Base-by-base conservation (phyloP, 2,888 invertebrate species). In the Drosophila buzzatii region DNA sequence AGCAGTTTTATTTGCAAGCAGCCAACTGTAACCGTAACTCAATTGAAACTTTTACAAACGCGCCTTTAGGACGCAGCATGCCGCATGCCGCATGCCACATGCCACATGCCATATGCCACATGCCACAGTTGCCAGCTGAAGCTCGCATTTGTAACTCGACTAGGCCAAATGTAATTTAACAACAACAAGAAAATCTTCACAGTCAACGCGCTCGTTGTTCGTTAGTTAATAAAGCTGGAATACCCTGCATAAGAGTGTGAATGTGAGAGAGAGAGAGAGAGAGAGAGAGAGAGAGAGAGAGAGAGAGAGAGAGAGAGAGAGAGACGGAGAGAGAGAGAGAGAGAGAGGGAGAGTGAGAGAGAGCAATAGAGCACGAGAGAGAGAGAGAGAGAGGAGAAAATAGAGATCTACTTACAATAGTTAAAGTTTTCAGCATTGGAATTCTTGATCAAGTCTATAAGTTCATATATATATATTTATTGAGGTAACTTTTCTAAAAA, bases 1-100 rank as follows among this genome's bases (percentile, higher is more conserved):
- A 79, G 70, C 83, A 74, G 78, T 80, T 84, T 85, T 84, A 78
- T 80, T 84, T 73, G 72, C 68, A 73, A 69, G 65, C 68, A 72
- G 52, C 52, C 70, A 73, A 67, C 65, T 73, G 79, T 60, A 64
- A 60, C 64, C 70, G 66, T 77, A 83, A 85, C 88, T 85, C 81
- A 85, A 88, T 88, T 85, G 88, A 69, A 81, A 75, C 76, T 77
- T 79, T 72, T 27, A 59, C 76, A 74, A 58, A 68, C 42, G 69
- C 73, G 58, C 52, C 56, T 65, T 51, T 23, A 39, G 63, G 23
- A 44, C 39, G 55, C 31, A 39, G 47, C 39, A 58, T 60, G 68
- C 59, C 68, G 33, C 35, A 58, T 56, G 62, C 59, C 67, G 5
- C 27, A 60, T 10, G 33, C 42, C 41, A 0, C 47, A 37, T 56